Percentiles rank a stretch among this genome's conserved stretches.
phyloP scores from a whole-genome alignment of 1,140 invertebrate species.

The Coboldia fuscipes region DNA sequence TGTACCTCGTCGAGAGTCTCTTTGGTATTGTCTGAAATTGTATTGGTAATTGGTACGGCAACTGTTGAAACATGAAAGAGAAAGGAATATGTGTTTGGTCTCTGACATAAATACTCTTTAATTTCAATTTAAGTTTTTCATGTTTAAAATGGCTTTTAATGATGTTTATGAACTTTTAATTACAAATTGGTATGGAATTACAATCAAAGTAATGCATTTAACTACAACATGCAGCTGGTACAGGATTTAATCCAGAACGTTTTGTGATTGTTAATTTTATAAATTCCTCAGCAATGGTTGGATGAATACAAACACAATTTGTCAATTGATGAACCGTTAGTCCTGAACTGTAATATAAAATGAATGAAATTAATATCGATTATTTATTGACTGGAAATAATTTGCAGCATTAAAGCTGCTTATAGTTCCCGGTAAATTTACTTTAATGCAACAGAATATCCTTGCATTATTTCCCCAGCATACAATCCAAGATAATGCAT shows the following conservation, averaged over 20 bases:
- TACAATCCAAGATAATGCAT: conserved; percentile 90
- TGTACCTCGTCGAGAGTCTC: too few species aligned
- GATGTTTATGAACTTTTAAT: too few species aligned
- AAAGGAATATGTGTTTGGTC: too few species aligned
- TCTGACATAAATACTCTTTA: too few species aligned
- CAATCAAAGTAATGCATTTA: conserved; percentile 29
- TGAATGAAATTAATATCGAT: conserved; percentile 1
- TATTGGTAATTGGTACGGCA: too few species aligned
- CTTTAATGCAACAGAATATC: conserved; percentile 70
- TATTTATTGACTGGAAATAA: too few species aligned
- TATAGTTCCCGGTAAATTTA: conserved; percentile 20
- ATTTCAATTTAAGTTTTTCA: too few species aligned
- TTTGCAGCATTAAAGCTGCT: too few species aligned
- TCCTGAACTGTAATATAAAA: conserved; percentile 40
- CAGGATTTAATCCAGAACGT: conserved; percentile 63
- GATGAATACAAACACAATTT: conserved; percentile 88
- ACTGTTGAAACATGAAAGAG: too few species aligned
- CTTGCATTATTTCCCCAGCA: conserved; percentile 95
- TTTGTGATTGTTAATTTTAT: conserved; percentile 59
- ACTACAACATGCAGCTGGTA: conserved; percentile 66
- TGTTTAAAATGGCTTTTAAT: too few species aligned
- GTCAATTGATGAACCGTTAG: conserved; percentile 79
- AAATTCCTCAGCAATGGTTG: conserved; percentile 83
- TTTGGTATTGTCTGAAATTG: too few species aligned
- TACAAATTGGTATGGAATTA: too few species aligned